Evolutionary conservation across 2,888 invertebrate genomes (phyloP).

Genomic region (Tenthredo mesomela): DNA sequence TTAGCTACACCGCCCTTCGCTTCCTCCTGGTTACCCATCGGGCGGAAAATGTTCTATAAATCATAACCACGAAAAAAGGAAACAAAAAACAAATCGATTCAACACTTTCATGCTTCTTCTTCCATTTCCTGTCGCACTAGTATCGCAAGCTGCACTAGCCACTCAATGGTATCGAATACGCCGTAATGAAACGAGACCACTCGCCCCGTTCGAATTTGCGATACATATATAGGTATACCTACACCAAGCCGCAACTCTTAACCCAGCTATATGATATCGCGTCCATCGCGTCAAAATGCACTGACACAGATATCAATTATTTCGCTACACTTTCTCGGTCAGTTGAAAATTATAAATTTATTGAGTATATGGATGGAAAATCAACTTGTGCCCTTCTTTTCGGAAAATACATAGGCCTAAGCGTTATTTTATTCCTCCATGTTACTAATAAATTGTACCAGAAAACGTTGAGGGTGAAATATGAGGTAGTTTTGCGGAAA

Average conservation of each 20-base stretch:
- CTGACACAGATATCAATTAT: not conserved
- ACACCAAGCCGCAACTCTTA: not conserved
- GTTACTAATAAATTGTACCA: not conserved
- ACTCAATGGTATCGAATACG: not conserved
- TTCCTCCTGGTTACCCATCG: not conserved
- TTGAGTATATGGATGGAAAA: not conserved
- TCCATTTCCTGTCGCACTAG: not conserved
- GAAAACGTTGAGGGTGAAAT: not conserved
- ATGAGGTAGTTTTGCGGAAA: not conserved
- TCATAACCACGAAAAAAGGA: not conserved
- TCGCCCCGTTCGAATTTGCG: not conserved
- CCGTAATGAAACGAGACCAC: not conserved
- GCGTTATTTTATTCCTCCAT: not conserved
- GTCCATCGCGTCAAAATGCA: not conserved
- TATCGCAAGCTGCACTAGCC: not conserved
- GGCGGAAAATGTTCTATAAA: not conserved
- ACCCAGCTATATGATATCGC: not conserved
- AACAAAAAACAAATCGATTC: not conserved
- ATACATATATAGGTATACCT: not conserved
- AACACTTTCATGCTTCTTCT: not conserved
- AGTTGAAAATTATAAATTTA: not conserved
- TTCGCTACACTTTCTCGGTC: not conserved
- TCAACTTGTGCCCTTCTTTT: not conserved
- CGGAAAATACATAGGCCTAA: not conserved
- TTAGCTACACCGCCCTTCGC: not conserved